Evolutionary conservation across 2,113 vertebrate species (phyloP).

Genomic region (Lamprologus tigripictilis): DNA sequence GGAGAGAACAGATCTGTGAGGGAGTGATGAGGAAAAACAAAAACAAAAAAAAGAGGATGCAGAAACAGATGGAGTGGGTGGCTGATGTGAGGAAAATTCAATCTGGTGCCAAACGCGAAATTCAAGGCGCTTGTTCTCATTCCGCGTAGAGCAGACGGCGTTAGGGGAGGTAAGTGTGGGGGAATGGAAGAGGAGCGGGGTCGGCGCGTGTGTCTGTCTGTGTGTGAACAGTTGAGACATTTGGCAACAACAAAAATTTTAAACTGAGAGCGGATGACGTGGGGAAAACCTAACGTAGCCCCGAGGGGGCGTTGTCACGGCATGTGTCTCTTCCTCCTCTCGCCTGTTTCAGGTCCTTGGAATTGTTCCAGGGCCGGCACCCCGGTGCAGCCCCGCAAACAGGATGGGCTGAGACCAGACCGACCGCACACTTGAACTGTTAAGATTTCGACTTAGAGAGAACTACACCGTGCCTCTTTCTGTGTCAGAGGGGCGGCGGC

Average conservation of each 20-base stretch:
- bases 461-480: constrained; percentile 41
- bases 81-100: not conserved
- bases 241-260: constrained; percentile 30
- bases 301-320: not conserved
- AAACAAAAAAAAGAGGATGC: not conserved
- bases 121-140: constrained; percentile 57
- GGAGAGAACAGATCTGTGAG: constrained; percentile 43
- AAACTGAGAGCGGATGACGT: not conserved
- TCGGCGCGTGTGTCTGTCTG: constrained; percentile 16
- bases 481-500: constrained; percentile 10
- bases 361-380: constrained; percentile 23
- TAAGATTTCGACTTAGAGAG: constrained; percentile 22
- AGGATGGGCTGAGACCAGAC: constrained; percentile 26
- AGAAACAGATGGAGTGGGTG: constrained; percentile 9
- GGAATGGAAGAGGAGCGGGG: not conserved
- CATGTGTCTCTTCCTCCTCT: not conserved
- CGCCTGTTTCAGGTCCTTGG: not conserved
- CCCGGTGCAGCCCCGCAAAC: not conserved
- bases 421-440: constrained; percentile 13
- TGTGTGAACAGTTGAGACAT: constrained; percentile 36
- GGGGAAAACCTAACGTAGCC: not conserved
- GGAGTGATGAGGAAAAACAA: not conserved
- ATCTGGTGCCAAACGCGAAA: constrained; percentile 66
- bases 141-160: constrained; percentile 18
- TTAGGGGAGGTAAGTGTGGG: not conserved